Evolutionary conservation across 1,140 invertebrate species (phyloP).

Genomic region (Drosophila saltans): DNA sequence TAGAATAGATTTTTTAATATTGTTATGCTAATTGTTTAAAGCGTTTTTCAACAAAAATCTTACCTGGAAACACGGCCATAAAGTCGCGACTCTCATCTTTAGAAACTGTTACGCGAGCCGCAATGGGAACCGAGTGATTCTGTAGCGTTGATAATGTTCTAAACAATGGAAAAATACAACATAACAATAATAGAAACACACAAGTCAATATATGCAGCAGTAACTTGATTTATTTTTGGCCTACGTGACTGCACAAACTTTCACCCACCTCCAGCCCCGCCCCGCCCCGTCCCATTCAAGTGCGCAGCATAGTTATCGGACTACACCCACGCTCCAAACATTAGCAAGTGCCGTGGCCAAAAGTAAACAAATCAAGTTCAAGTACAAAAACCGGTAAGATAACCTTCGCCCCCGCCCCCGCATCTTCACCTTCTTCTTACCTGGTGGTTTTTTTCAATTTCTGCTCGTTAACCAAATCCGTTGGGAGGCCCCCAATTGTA

Average conservation of each 20-base stretch:
- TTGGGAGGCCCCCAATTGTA: conserved; percentile 67
- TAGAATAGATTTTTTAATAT: conserved; percentile 32
- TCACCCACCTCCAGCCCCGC: conserved; percentile 14
- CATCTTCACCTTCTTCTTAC: conserved; percentile 30
- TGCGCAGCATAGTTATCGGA: not conserved
- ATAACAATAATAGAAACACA: conserved; percentile 12
- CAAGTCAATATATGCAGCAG: not conserved
- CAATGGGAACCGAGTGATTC: conserved; percentile 84
- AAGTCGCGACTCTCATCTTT: conserved; percentile 93
- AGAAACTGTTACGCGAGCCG: conserved; percentile 86
- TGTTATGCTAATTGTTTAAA: conserved; percentile 64
- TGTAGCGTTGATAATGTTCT: conserved; percentile 80
- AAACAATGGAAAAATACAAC: conserved; percentile 35
- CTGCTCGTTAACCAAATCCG: conserved; percentile 70
- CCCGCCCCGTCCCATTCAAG: not conserved
- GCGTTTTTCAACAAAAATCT: conserved; percentile 12
- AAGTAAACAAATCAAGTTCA: conserved; percentile 60
- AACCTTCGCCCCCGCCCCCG: not conserved
- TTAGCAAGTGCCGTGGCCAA: not conserved
- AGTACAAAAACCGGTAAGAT: conserved; percentile 49
- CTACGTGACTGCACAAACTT: conserved; percentile 56
- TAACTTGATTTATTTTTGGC: conserved; percentile 15
- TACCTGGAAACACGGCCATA: conserved; percentile 92
- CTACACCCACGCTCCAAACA: not conserved
- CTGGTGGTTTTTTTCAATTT: conserved; percentile 73